Evolutionary conservation across 2,888 invertebrate species (phyloP).

Genomic region (Drosophila robusta): DNA sequence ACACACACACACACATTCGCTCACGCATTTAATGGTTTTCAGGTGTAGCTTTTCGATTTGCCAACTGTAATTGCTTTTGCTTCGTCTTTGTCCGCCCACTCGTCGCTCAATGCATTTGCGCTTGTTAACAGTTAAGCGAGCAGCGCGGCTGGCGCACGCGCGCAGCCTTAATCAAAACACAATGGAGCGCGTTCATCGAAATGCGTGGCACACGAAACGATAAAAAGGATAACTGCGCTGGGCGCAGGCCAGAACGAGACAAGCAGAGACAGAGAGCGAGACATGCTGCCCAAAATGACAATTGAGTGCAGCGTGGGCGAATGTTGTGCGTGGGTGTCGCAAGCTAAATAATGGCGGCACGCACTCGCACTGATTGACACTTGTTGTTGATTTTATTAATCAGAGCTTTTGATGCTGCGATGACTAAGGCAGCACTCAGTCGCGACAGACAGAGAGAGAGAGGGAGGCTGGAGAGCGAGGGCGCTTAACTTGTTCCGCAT

Average conservation of each 20-base stretch:
- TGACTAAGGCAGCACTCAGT: conserved; percentile 53
- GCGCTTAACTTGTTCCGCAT: conserved; percentile 23
- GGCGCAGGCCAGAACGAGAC: background rate
- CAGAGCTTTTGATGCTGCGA: conserved; percentile 40
- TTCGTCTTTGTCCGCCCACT: conserved; percentile 24
- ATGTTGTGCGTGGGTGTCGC: conserved; percentile 14
- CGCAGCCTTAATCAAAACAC: conserved; percentile 51
- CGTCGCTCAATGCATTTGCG: conserved; percentile 48
- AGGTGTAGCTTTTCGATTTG: conserved; percentile 57
- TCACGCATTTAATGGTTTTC: conserved; percentile 61
- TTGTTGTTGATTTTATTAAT: conserved; percentile 51
- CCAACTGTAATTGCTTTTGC: conserved; percentile 50
- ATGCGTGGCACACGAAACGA: conserved; percentile 62
- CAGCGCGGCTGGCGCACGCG: conserved; percentile 47
- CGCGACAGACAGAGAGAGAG: background rate
- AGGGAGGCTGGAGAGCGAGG: background rate
- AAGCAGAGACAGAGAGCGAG: background rate
- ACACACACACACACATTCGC: conserved; percentile 1
- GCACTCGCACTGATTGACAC: conserved; percentile 67
- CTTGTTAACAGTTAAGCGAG: conserved; percentile 27
- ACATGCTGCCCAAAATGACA: conserved; percentile 24
- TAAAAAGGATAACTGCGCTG: conserved; percentile 50
- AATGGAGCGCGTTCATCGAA: conserved; percentile 48
- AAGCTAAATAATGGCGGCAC: conserved; percentile 32
- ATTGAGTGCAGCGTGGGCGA: conserved; percentile 41